phyloP scores from a whole-genome alignment of 92 coral and sea anemone species.

The Palythoa grandis region DNA sequence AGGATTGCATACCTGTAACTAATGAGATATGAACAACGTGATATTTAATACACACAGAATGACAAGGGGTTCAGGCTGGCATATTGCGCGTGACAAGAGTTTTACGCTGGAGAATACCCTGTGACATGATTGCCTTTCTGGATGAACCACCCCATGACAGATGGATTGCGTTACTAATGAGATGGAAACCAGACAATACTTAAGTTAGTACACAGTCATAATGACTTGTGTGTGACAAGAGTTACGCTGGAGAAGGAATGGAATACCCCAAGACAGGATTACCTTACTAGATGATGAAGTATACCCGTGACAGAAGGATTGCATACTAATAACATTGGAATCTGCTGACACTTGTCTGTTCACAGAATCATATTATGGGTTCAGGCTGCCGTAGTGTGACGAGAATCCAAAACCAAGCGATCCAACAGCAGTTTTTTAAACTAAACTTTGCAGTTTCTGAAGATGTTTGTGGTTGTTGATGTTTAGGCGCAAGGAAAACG shows the following conservation, averaged over 20 bases:
- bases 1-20: conserved; percentile 80
- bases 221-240: background rate
- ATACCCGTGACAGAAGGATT: conserved; percentile 77
- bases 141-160: conserved; percentile 66
- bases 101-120: too few relatives aligned
- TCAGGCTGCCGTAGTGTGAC: too few relatives aligned
- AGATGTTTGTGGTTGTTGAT: too few relatives aligned
- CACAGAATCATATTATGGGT: too few relatives aligned
- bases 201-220: too few relatives aligned
- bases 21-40: conserved; percentile 78
- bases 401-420: too few relatives aligned
- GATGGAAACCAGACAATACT: conserved; percentile 71
- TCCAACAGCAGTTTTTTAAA: too few relatives aligned
- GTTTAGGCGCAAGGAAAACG: too few relatives aligned
- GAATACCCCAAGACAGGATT: too few relatives aligned
- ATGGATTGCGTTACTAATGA: conserved; percentile 77
- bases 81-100: conserved; percentile 9
- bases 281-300: conserved; percentile 9
- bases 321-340: conserved; percentile 67
- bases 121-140: too few relatives aligned
- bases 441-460: too few relatives aligned
- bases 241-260: background rate
- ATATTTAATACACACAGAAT: background rate
- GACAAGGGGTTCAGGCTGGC: background rate
- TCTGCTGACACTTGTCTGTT: too few relatives aligned